phyloP scores from a whole-genome alignment of 2,113 vertebrate species.

The Microcebus griseorufus region DNA sequence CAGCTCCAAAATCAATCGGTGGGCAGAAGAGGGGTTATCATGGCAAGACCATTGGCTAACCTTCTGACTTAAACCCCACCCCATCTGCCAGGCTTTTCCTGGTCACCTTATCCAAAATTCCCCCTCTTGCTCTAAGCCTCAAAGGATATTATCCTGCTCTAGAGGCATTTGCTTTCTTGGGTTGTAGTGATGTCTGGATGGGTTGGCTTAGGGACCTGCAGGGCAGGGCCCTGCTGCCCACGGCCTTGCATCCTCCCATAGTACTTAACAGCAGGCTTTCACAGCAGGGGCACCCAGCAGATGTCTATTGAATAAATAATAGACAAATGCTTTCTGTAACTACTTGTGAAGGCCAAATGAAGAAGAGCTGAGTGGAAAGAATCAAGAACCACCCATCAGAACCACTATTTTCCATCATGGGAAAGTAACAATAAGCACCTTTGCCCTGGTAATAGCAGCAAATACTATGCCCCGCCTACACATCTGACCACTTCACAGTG shows the following conservation, averaged over 20 bases:
- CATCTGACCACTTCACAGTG: not conserved
- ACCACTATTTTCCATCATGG: not conserved
- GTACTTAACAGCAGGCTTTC: not conserved
- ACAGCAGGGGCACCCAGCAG: not conserved
- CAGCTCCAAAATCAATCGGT: not conserved
- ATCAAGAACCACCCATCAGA: not conserved
- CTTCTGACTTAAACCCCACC: not conserved
- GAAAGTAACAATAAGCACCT: not conserved
- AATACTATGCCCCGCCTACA: not conserved
- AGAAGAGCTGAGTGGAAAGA: not conserved
- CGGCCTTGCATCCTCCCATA: not conserved
- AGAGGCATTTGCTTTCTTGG: not conserved
- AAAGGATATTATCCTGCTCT: not conserved
- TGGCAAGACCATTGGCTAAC: not conserved
- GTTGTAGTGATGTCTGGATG: not conserved
- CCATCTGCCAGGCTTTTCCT: not conserved
- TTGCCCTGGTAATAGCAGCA: not conserved
- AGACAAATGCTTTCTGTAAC: not conserved
- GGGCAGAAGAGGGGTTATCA: not conserved
- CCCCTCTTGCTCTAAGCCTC: not conserved
- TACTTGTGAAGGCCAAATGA: not conserved
- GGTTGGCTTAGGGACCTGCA: not conserved
- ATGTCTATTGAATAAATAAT: not conserved
- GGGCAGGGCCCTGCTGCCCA: not conserved
- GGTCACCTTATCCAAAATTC: not conserved